Evolutionary conservation across 2,888 invertebrate species (phyloP).

Genomic region (Caenorhabditis sinica): DNA sequence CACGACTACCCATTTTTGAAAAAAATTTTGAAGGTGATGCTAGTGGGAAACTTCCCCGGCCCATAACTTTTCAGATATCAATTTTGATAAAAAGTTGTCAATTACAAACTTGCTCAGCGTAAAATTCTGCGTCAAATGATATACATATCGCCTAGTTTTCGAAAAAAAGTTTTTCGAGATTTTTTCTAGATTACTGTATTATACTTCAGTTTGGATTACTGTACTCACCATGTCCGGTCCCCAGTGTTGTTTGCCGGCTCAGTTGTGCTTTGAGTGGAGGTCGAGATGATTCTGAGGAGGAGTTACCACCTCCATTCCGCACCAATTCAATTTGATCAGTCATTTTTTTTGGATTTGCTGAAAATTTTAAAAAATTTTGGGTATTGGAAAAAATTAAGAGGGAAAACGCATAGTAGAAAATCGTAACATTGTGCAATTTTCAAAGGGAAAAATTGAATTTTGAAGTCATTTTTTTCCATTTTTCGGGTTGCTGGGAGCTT

Average conservation of each 20-base stretch:
- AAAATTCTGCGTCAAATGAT: too few species aligned
- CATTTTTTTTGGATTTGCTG: conserved; percentile 42
- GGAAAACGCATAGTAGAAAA: background rate
- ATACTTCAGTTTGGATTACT: background rate
- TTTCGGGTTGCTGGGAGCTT: background rate
- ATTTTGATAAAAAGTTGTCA: too few species aligned
- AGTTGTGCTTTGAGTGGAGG: conserved; percentile 17
- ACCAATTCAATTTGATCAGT: conserved; percentile 64
- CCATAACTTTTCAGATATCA: too few species aligned
- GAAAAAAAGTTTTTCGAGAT: background rate
- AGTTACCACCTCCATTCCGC: conserved; percentile 56
- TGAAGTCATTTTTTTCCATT: background rate
- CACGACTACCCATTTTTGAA: too few species aligned
- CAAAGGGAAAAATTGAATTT: background rate
- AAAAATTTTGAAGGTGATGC: too few species aligned
- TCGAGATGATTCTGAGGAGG: conserved; percentile 1
- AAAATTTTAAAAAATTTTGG: background rate
- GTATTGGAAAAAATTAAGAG: background rate
- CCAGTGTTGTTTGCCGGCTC: conserved; percentile 43
- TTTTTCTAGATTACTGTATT: background rate
- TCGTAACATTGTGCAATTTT: background rate
- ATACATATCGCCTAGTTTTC: background rate
- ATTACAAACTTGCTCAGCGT: background rate
- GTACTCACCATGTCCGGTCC: conserved; percentile 41
- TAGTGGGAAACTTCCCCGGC: too few species aligned